Evolutionary conservation across 30 jellyfish, hydroid and myxozoan species (phyloP), one percentile per base, ranked within the genome.

Genomic region (Hydra vulgaris): DNA sequence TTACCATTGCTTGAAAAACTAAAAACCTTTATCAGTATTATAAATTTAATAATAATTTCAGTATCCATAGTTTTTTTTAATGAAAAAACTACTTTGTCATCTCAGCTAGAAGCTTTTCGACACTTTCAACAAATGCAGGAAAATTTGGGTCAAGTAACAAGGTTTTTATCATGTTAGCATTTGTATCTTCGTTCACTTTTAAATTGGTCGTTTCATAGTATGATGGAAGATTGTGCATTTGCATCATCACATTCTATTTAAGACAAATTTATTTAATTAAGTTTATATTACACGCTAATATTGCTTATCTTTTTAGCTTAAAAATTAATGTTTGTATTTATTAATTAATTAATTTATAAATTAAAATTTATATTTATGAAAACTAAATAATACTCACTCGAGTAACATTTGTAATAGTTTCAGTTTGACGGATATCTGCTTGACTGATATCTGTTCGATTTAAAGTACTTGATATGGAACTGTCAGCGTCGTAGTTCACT

Each of bases 101-200:
- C 19, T 55, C 52, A 55, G 80, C 81, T 82, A 89, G 66, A 7
- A 84, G 70, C 27, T 85, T 72, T 73, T 85, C 97, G 53, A 89
- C 97, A 53, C 86, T 77, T 52, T 80, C 97, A 21, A 89, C 97
- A 53, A 89, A 86, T 0, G 88, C 82, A 21, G 97, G 97, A 71
- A 89, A 89, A 40, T 72, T 82, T 25, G 95, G 95, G 52, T 89
- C 97, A 25, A 89, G 86, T 21, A 89, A 21, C 21, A 95, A 89
- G 23, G 91, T 84, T 69, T 84, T 79, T 7, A 89, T 82, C 70
- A 89, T 24, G 21, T 21, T 8, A n/a, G 84, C 72, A 23, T 71
- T 90, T 17, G 53, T 40, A 21, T 69, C 73, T n/a, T 70, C 79
- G 68, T 84, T 88, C 15, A 80, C 7, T 17, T 71, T 25, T 21